Percentiles rank a stretch among this genome's conserved stretches.
Conservation (phyloP, 2,888 invertebrate species). For the Polymixis flavicincta region DNA sequence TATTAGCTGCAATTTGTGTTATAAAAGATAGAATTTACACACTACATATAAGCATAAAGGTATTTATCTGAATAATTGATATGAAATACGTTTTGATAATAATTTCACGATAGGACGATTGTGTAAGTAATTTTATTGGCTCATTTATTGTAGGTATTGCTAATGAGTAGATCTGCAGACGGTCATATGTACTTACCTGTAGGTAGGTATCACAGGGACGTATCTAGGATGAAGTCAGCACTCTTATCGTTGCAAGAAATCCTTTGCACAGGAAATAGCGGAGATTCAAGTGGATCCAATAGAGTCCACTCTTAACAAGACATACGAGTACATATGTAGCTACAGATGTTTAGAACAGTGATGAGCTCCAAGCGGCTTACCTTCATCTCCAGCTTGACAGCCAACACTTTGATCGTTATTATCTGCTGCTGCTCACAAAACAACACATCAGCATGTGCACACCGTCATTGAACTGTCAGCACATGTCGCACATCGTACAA, state of each 20-base stretch:
- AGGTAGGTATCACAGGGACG: neutral
- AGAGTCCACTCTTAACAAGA: neutral
- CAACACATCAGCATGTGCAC: constrained; percentile 74
- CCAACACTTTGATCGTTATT: constrained; percentile 81
- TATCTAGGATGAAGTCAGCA: neutral
- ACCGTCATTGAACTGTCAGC: constrained; percentile 72
- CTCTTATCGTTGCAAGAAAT: neutral
- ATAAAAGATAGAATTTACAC: neutral
- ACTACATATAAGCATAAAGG: neutral
- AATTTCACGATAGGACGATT: neutral
- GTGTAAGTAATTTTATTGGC: neutral
- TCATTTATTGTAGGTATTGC: neutral
- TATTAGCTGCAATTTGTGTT: neutral
- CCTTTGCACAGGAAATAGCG: neutral
- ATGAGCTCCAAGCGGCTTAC: constrained; percentile 68
- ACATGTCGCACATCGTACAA: constrained; percentile 63
- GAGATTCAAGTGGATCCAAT: constrained; percentile 5
- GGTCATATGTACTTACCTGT: neutral
- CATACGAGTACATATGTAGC: neutral
- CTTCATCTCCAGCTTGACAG: constrained; percentile 86
- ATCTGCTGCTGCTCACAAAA: constrained; percentile 73
- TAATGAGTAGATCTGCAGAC: neutral
- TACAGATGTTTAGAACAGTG: neutral
- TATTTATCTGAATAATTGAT: neutral
- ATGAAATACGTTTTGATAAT: constrained; percentile 1